A percentile compares a stretch with the other conserved stretches of the same genome.
phyloP scores from a whole-genome alignment of 2,797 vertebrate genomes.

The Mus caroli region DNA sequence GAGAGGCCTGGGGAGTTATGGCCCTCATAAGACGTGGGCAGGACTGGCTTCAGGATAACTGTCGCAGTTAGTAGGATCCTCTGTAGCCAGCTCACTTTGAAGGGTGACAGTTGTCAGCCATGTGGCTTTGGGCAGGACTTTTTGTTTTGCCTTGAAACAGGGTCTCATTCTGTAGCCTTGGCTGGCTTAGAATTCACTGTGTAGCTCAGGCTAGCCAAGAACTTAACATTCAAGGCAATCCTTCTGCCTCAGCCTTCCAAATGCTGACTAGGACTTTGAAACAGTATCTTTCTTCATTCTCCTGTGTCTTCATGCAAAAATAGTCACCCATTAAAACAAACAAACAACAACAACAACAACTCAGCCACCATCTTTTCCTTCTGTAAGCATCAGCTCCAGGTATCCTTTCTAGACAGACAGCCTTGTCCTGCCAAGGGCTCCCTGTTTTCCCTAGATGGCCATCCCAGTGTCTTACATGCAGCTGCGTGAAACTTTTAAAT shows the following conservation, averaged over 20 bases:
- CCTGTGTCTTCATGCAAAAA: not conserved
- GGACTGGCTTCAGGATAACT: not conserved
- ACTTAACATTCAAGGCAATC: not conserved
- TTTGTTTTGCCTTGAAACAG: not conserved
- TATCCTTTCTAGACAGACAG: not conserved
- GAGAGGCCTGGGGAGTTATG: rapidly evolving
- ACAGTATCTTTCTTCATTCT: not conserved
- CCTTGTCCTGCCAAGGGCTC: not conserved
- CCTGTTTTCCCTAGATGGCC: not conserved
- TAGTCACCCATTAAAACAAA: not conserved
- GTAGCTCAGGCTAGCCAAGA: not conserved
- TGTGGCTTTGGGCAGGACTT: not conserved
- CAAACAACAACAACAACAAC: not conserved
- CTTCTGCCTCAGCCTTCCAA: not conserved
- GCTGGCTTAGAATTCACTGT: not conserved
- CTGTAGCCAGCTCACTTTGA: not conserved
- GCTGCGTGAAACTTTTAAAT: not conserved
- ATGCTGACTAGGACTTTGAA: not conserved
- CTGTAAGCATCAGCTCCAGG: not conserved
- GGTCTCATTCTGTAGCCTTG: not conserved
- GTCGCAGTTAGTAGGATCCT: too few relatives aligned
- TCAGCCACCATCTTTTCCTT: not conserved
- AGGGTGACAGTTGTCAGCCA: not conserved
- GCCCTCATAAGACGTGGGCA: not conserved
- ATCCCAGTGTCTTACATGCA: not conserved